Evolutionary conservation across 2,888 invertebrate species (phyloP), one percentile per base, ranked within the genome.

Genomic region (Megalurothrips usitatus): DNA sequence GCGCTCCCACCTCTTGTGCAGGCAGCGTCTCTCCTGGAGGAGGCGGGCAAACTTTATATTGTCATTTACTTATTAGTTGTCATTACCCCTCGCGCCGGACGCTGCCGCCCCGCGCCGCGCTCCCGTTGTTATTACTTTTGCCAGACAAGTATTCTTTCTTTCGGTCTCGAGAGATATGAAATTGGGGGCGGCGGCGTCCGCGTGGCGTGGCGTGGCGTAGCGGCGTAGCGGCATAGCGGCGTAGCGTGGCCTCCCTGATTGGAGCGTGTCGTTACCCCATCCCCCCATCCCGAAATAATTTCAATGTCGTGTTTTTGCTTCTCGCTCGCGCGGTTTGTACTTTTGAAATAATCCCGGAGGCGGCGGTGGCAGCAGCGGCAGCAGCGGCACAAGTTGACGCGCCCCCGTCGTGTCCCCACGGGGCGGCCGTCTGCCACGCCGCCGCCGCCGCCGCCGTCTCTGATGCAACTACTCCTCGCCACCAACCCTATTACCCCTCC

Each of bases 41-140:
- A 75, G 68, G 34, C 3, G 34, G 26, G 23, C 23, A 75, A 75
- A 75, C 68, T 75, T 75, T 75, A 75, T 75, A 75, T 75, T 75
- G 68, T 75, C 68, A 75, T 75, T 75, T 75, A 82, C 82, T 81
- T 83, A 81, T 81, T 82, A 82, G 81, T 79, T 81, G 68, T 81
- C 82, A 82, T 82, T 83, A 81, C 82, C 81, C 83, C 79, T 79
- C 81, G 81, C 82, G 58, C 52, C 80, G 82, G 82, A 81, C 83
- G 81, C 82, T 84, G 82, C 84, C 84, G 82, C 83, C 84, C 84
- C 68, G 23, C 9, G 68, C 23, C n/a, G 9, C 23, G 23, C 23
- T 43, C 68, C 63, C 26, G 23, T 75, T 26, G 68, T 75, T 26
- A 26, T 75, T 23, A 75, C 68, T 26, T 26, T 75, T 75, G 23